Evolutionary conservation across 2,797 vertebrate species (phyloP), one percentile per base, ranked within the genome.

Genomic region (Alexandromys oeconomus): DNA sequence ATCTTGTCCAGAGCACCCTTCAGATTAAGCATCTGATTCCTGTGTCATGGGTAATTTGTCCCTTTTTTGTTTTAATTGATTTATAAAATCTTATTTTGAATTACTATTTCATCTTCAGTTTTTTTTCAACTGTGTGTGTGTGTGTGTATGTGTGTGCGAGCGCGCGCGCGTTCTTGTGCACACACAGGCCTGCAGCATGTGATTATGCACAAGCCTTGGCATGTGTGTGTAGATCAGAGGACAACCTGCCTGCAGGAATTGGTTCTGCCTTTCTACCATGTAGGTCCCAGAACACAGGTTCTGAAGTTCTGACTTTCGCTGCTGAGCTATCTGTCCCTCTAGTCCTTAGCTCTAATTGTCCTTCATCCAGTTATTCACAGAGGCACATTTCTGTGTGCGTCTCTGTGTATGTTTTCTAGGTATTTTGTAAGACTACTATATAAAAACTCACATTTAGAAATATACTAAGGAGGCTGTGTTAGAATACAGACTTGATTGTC

Each of bases 1-100:
- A 98, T 99, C 99, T 82, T 99, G 99, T 98, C 99, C 99, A 82
- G 99, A 99, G 97, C 99, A 99, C 98, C 99, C 99, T 89, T 99
- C 99, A 96, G 99, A 99, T 98, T 99, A 99, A 99, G 98, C 76
- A 96, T 96, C 94, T 97, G 86, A 96, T 95, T 98, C 96, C 97
- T 98, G 93, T 94, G 98, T 98, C 98, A 98, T 98, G 99, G 99
- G 99, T 99, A 98, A 98, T 80, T 85, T 85, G 15, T 59, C 87
- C 84, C 1, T 93, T 96, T 96, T 96, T 82, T 74, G 0, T 90
- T 91, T 92, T 61, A 82, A 86, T 7, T 96, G 65, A 61, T 73
- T 95, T 93, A 80, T 59, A 84, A 84, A 90, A 73, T 84, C 2
- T 87, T 92, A 48, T 65, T 40, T 61, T 76, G 57, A 69, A 74